Conservation (phyloP, 1,140 invertebrate species). For the Scaptomyza graminum region DNA sequence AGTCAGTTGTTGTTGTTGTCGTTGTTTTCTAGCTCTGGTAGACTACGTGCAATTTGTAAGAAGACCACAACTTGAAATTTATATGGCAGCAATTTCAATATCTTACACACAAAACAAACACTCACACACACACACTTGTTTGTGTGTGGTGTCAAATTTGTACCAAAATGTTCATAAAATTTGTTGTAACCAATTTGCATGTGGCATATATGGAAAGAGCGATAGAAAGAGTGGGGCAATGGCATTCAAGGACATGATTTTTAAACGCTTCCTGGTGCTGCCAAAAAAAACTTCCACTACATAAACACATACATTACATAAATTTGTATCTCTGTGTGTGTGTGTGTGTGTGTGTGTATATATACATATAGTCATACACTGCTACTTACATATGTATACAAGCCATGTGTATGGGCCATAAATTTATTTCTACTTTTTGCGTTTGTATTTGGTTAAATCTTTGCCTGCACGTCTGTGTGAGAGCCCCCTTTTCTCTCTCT, state of each 20-base stretch:
- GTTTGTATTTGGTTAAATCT: constrained; percentile 43
- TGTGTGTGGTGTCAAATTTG: constrained; percentile 70
- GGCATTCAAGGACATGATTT: constrained; percentile 73
- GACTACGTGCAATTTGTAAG: constrained; percentile 59
- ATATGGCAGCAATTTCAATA: constrained; percentile 75
- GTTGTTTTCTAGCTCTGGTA: constrained; percentile 19
- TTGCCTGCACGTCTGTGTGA: constrained; percentile 11
- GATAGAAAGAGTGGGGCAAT: background rate
- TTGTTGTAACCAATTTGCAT: constrained; percentile 75
- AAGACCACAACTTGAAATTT: constrained; percentile 75
- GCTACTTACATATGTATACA: constrained; percentile 30
- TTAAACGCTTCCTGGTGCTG: constrained; percentile 64
- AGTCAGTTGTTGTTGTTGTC: constrained; percentile 17
- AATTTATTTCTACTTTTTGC: constrained; percentile 47
- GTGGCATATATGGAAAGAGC: constrained; percentile 8
- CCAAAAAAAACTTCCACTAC: constrained; percentile 56
- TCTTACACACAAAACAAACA: constrained; percentile 36
- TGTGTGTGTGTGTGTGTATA: background rate
- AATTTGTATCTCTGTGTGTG: background rate
- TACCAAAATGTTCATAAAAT: constrained; percentile 76
- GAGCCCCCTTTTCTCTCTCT: background rate
- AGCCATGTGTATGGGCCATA: constrained; percentile 69
- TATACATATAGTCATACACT: constrained; percentile 26
- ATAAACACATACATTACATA: constrained; percentile 29
- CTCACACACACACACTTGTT: background rate